phyloP scores from a whole-genome alignment of 2,797 vertebrate species.

The Poecilia picta region DNA sequence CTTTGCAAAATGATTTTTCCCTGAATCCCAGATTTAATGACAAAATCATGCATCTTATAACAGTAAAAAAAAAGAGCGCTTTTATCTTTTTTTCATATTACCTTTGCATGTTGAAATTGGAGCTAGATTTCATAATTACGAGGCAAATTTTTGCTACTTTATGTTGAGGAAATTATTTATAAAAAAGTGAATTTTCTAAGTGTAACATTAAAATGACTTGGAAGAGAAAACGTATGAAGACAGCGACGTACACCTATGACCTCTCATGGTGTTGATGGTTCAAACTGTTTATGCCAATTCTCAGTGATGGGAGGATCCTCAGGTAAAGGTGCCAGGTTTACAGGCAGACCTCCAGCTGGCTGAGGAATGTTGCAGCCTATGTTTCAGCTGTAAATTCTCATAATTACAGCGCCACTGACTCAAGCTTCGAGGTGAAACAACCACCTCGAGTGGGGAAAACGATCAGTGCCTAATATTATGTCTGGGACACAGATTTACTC shows the following conservation, averaged over 20 bases:
- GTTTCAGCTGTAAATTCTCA: slow-evolving; percentile 76
- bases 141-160: neutral
- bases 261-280: slow-evolving; percentile 10
- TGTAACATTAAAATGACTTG: neutral
- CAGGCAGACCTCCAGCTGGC: slow-evolving; percentile 79
- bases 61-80: neutral
- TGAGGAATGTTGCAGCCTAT: slow-evolving; percentile 80
- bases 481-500: slow-evolving; percentile 76
- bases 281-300: slow-evolving; percentile 29
- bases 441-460: slow-evolving; percentile 71
- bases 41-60: neutral
- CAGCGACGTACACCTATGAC: slow-evolving; percentile 31
- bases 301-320: slow-evolving; percentile 43
- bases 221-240: neutral
- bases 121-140: neutral
- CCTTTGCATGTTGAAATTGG: neutral
- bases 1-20: slow-evolving; percentile 7
- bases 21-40: neutral
- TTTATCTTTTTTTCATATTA: neutral
- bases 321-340: slow-evolving; percentile 76
- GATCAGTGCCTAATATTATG: slow-evolving; percentile 75
- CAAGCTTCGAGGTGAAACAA: slow-evolving; percentile 75
- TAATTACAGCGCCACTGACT: slow-evolving; percentile 82
- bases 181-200: neutral
- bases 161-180: neutral